Evolutionary conservation across 2,113 vertebrate genomes (phyloP).

Genomic region (Perognathus longimembris): DNA sequence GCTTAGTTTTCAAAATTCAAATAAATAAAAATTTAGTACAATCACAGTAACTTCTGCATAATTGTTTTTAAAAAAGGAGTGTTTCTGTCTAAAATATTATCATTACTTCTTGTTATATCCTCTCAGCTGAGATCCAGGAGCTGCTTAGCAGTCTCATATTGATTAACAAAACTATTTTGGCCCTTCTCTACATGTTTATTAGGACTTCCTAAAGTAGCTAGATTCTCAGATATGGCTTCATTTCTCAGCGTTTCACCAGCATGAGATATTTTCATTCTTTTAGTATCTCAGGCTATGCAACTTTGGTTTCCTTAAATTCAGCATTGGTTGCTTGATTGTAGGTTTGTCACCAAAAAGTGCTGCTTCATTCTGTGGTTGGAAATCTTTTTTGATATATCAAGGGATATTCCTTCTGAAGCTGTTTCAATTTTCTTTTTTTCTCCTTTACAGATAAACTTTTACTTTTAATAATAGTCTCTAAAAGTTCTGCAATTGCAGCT

Average conservation of each 20-base stretch:
- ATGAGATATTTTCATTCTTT: slow-evolving; percentile 16
- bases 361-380: slow-evolving; percentile 87
- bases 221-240: slow-evolving; percentile 59
- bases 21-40: slow-evolving; percentile 30
- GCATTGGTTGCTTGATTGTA: slow-evolving; percentile 94
- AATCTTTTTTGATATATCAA: slow-evolving; percentile 93
- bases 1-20: slow-evolving; percentile 47
- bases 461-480: slow-evolving; percentile 94
- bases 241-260: slow-evolving; percentile 11
- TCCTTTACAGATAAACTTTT: slow-evolving; percentile 92
- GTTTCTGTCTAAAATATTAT: slow-evolving; percentile 55
- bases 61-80: slow-evolving; percentile 20
- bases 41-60: not conserved
- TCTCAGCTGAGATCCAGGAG: not conserved
- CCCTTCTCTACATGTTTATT: slow-evolving; percentile 47
- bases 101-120: not conserved
- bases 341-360: slow-evolving; percentile 90
- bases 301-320: slow-evolving; percentile 89
- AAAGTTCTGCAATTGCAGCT: slow-evolving; percentile 93
- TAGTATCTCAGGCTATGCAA: slow-evolving; percentile 84
- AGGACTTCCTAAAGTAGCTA: not conserved
- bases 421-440: slow-evolving; percentile 94
- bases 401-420: slow-evolving; percentile 98
- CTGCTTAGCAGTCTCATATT: slow-evolving; percentile 1
- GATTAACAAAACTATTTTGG: slow-evolving; percentile 49